Evolutionary conservation across 2,888 invertebrate species (phyloP).

Genomic region (Phyto melanocephala): DNA sequence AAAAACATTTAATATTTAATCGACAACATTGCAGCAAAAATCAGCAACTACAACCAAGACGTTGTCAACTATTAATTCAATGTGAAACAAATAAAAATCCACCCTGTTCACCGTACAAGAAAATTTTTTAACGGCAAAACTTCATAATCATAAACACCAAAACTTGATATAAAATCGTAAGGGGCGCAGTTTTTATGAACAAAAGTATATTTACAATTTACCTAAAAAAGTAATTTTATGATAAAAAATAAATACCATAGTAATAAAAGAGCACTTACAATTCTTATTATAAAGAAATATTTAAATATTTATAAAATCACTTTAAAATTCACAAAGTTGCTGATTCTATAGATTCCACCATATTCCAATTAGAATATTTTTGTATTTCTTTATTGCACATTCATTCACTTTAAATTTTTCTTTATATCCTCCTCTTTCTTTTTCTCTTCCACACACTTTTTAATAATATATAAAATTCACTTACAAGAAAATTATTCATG

Average conservation of each 20-base stretch:
- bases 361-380: constrained; percentile 40
- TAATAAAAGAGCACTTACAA: constrained; percentile 53
- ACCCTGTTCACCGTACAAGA: too few species aligned
- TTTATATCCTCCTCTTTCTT: constrained; percentile 11
- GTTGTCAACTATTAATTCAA: constrained; percentile 3
- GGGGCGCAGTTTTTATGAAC: too few species aligned
- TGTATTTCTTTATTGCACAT: constrained; percentile 40
- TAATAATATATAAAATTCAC: neutral
- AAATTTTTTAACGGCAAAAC: neutral
- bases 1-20: neutral
- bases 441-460: constrained; percentile 8
- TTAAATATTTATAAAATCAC: constrained; percentile 12
- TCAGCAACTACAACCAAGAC: neutral
- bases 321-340: constrained; percentile 14
- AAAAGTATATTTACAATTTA: too few species aligned
- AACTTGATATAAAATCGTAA: constrained; percentile 29
- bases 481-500: neutral
- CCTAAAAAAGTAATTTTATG: too few species aligned
- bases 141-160: neutral
- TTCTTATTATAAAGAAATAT: neutral
- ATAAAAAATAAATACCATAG: constrained; percentile 34
- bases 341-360: constrained; percentile 29
- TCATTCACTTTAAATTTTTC: constrained; percentile 25
- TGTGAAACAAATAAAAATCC: too few species aligned
- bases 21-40: neutral